Base-by-base conservation (phyloP, 2,888 invertebrate species). In the Nephrocerus scutellatus region DNA sequence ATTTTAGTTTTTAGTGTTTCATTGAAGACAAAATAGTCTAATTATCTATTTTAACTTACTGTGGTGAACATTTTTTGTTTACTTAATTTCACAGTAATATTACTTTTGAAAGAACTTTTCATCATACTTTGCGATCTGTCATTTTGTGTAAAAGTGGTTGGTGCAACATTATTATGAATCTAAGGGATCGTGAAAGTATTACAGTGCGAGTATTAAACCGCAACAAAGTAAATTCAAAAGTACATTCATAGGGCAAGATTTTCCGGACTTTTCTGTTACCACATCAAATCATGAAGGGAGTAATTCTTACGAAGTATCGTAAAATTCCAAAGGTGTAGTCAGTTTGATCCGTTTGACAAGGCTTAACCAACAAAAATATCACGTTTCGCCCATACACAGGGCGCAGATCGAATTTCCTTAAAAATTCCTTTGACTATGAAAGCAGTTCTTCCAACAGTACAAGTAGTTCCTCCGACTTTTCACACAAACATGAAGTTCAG, bases 381-480 rank as follows among this genome's bases (percentile, higher is more conserved):
- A 8, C 21, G 7, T 21, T 29, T 36, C 14, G 19, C 24, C 29
- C 4, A 28, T 39, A 26, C 14, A 32, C 21, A 39, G 22, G n/a
- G n/a, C n/a, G n/a, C n/a, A n/a, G n/a, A n/a, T n/a, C n/a, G 2
- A 13, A 38, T 32, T 38, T 39, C 22, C 16, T 14, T 19, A 6
- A 19, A 9, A 32, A 23, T 33, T 22, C 23, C 19, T 20, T 22
- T 15, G 16, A 10, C 32, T 18, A 3, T 28, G n/a, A 10, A 28
- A 33, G 21, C 18, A 23, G 13, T 23, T 32, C 23, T 32, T 26
- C 38, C 8, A 22, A 26, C 21, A 15, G 26, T 28, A 31, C 10
- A 31, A n/a, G n/a, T n/a, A 15, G 31, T 32, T 26, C 32, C 14
- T 10, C 31, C 15, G 31, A 32, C 5, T 31, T 19, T 26, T 23